Base-by-base conservation (phyloP, 2,113 vertebrate genomes). In the Mugil cephalus region DNA sequence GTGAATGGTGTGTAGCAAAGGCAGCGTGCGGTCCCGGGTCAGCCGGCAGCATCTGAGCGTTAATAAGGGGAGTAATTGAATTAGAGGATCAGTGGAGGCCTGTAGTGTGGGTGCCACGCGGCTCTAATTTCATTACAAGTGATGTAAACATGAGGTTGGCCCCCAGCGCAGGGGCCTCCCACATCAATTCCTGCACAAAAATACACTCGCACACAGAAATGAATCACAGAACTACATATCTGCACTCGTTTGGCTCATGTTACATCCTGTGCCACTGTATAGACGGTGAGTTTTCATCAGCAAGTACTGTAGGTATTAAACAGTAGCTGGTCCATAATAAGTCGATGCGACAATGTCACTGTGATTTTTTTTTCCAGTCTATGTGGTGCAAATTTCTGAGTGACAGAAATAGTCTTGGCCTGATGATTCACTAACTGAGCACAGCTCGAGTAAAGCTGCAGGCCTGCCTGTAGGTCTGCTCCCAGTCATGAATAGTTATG, bases 51-150 rank as follows among this genome's bases (percentile, higher is more conserved):
- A 90, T 89, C 71, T 80, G 77, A 91, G 89, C 69, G 80, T 88
- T 86, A 88, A 76, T 80, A 92, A 77, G 84, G 83, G 83, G 77
- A 70, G 82, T 92, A 94, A 95, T 93, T 92, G 77, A 89, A 93
- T 93, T 68, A 92, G 59, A 46, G 79, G 81, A 91, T 88, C 74
- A 79, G 86, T 82, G 81, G 83, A 91, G 65, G 87, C 87, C 88
- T 84, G 80, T 81, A 77, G 87, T 88, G 87, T 88, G 86, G 88
- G 85, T 13, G 62, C 84, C 77, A 89, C 64, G 19, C 67, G 12
- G 77, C 73, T 91, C 82, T 91, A 92, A 94, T 91, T 92, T 88
- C 83, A 94, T 93, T 93, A 93, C 59, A 87, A 87, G 75, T 75
- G 83, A 91, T 89, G 89, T 92, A 92, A 91, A 93, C 92, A 89